These are phyloP conservation scores for Phyllostomus discolor DNA, from an alignment of 2,113 vertebrate species.

Conservation along the genomic window DNA sequence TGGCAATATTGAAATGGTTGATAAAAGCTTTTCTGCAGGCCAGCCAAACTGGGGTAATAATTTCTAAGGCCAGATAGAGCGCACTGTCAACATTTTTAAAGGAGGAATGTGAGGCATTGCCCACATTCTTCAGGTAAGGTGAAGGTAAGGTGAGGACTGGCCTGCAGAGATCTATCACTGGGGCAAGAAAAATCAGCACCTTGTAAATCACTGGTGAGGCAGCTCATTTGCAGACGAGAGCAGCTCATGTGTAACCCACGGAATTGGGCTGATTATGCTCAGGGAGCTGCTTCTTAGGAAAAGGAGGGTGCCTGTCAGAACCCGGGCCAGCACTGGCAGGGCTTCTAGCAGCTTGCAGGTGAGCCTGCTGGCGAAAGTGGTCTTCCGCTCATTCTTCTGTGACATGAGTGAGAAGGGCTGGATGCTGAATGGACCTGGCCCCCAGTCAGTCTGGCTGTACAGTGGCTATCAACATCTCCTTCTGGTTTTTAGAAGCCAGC, in stretches of 20 bases:
- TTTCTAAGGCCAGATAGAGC: not conserved
- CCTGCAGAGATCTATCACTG: not conserved
- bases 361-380: not conserved
- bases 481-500: slow-evolving; percentile 28
- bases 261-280: not conserved
- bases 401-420: not conserved
- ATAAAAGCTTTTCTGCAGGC: not conserved
- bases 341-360: not conserved
- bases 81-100: not conserved
- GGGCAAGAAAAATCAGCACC: rapidly evolving
- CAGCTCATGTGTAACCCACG: not conserved
- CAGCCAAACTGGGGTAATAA: not conserved
- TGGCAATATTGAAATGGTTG: not conserved
- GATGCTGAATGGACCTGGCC: slow-evolving; percentile 19
- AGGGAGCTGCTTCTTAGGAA: not conserved
- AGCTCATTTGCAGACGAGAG: not conserved
- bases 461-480: slow-evolving; percentile 34
- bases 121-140: not conserved
- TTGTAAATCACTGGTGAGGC: not conserved
- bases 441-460: not conserved
- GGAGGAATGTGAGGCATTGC: not conserved
- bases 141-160: not conserved
- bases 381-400: not conserved
- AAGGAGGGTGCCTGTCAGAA: not conserved
- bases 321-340: not conserved